Evolutionary conservation across 2,797 vertebrate species (phyloP), one percentile per base, ranked within the genome.

Genomic region (Rhinella marina): DNA sequence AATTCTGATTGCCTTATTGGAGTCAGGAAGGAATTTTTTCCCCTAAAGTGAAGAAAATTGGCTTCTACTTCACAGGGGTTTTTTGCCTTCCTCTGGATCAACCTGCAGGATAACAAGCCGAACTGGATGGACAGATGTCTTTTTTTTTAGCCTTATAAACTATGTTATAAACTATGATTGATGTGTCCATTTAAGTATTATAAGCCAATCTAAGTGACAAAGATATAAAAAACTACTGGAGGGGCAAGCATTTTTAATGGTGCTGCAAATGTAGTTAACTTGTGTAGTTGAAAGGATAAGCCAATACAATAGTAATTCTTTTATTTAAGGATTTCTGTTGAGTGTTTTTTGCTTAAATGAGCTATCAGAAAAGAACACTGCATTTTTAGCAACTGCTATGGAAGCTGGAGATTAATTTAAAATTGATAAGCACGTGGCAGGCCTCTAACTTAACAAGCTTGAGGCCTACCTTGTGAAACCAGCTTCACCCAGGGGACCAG

Each of bases 381-480:
- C 93, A 94, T 94, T 94, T 95, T 94, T 95, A 95, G 93, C 92
- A 94, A 91, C 90, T 92, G 90, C 93, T 94, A 93, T 93, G 92
- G 92, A 92, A 93, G 92, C 91, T 92, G 89, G 93, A 94, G 93
- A 94, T 94, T 93, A 94, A 95, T 95, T 95, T 95, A 93, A 94
- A 95, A 94, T 94, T 94, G 94, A 94, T 95, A 94, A 94, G 93
- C 75, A 50, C 91, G 70, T 91, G 91, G 92, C 92, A 93, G 93
- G 92, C 87, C 93, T 92, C 91, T 92, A 90, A 91, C 87, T 94
- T 95, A 95, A 94, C 94, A 94, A 94, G 94, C 93, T 94, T 92
- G 88, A 91, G 93, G 94, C 93, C 93, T 93, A 93, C 94, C 93
- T 94, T 4, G 81, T 64, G 90, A 91, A 93, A 93, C 91, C 89